These are phyloP conservation scores for Oreochromis niloticus DNA, from an alignment of 2,113 vertebrate genomes.

Conservation along the genomic window DNA sequence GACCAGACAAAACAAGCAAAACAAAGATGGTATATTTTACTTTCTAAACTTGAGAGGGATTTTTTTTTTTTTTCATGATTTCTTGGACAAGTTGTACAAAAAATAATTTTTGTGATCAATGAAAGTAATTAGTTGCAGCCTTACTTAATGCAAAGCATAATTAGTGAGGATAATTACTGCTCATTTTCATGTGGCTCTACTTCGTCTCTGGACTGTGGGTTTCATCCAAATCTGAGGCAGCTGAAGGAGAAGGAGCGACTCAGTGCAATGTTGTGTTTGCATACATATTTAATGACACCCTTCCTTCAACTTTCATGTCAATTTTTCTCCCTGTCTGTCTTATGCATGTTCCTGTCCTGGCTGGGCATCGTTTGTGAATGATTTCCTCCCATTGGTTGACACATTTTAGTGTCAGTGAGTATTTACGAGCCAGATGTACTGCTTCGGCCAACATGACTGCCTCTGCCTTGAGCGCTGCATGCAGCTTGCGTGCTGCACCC, in stretches of 20 bases:
- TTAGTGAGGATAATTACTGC: constrained; percentile 30
- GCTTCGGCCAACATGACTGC: constrained; percentile 9
- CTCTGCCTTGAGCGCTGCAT: background rate
- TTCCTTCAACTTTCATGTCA: constrained; percentile 6
- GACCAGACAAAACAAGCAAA: background rate
- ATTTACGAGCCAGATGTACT: constrained; percentile 35
- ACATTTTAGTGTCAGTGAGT: constrained; percentile 21
- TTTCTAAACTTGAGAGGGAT: background rate
- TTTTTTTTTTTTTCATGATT: background rate
- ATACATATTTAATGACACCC: constrained; percentile 31
- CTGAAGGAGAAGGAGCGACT: constrained; percentile 5
- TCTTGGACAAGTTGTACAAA: background rate
- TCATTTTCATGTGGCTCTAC: constrained; percentile 8
- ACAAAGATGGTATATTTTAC: background rate
- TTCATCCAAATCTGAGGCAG: background rate
- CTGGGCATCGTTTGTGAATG: constrained; percentile 18
- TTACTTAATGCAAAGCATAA: constrained; percentile 13
- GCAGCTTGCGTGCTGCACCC: constrained; percentile 12
- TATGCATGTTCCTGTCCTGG: background rate
- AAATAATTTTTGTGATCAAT: background rate
- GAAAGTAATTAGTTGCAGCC: background rate
- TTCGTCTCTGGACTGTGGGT: background rate
- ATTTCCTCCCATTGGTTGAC: constrained; percentile 34
- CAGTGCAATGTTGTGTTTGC: constrained; percentile 27
- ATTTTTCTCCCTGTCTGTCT: background rate